These are phyloP conservation scores for Rissa tridactyla DNA, from an alignment of 2,113 vertebrate genomes.

Conservation along the genomic window DNA sequence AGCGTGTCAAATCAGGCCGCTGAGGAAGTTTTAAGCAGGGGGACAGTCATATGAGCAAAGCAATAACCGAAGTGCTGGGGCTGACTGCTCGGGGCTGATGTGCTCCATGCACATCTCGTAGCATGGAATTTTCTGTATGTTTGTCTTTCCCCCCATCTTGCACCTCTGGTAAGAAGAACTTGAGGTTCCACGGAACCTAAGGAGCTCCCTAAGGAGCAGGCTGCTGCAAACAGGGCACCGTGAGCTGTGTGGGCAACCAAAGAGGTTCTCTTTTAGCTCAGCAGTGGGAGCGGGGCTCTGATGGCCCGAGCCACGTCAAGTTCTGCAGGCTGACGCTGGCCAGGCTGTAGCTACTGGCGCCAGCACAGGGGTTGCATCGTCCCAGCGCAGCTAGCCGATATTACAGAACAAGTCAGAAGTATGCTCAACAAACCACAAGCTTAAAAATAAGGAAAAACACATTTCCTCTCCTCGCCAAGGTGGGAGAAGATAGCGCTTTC, in stretches of 20 bases:
- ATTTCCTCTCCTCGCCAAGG: conserved; percentile 9
- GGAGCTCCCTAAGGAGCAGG: background rate
- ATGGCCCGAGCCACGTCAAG: fast-evolving
- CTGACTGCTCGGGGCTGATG: background rate
- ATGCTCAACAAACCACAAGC: conserved; percentile 33
- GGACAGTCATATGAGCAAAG: background rate
- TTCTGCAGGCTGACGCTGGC: background rate
- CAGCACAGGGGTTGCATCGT: fast-evolving
- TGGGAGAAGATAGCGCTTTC: background rate
- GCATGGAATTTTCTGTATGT: fast-evolving
- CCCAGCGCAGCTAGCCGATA: background rate
- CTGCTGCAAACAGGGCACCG: background rate
- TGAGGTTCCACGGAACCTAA: fast-evolving
- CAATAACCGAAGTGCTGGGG: fast-evolving
- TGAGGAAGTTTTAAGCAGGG: fast-evolving
- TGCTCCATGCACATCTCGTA: fast-evolving
- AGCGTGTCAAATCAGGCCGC: background rate
- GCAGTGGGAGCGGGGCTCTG: fast-evolving
- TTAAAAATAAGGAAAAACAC: conserved; percentile 40
- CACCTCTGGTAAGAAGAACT: background rate
- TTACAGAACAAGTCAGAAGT: conserved; percentile 24
- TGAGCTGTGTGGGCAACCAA: fast-evolving
- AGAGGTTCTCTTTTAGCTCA: background rate
- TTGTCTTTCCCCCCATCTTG: background rate
- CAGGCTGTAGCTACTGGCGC: background rate